Evolutionary conservation across 2,797 vertebrate species (phyloP).

Genomic region (Holocentrus rufus): DNA sequence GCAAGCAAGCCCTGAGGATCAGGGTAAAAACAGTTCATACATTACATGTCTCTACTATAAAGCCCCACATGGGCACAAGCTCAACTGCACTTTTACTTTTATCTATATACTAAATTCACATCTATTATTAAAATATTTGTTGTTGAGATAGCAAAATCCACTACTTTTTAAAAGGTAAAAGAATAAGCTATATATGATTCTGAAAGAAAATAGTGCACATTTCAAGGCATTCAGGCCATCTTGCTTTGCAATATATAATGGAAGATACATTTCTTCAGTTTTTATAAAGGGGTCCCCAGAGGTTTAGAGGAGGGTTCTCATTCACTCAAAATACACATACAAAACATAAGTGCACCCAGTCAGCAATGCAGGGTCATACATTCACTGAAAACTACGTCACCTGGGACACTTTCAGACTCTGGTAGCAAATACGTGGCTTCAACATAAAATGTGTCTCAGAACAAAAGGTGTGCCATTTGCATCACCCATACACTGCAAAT

Average conservation of each 20-base stretch:
- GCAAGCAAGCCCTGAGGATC: constrained; percentile 59
- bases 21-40: constrained; percentile 62
- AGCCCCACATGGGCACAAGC: constrained; percentile 55
- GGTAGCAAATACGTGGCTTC: constrained; percentile 16
- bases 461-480: constrained; percentile 20
- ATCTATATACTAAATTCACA: constrained; percentile 72
- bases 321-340: constrained; percentile 51
- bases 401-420: constrained; percentile 33
- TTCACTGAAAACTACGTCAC: constrained; percentile 62
- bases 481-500: not conserved
- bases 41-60: constrained; percentile 61
- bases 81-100: constrained; percentile 54
- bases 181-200: constrained; percentile 81
- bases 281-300: constrained; percentile 67
- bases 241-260: constrained; percentile 78
- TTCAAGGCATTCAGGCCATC: constrained; percentile 87
- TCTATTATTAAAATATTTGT: constrained; percentile 79
- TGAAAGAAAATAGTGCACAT: constrained; percentile 90
- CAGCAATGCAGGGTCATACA: constrained; percentile 66
- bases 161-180: constrained; percentile 78
- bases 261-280: constrained; percentile 82
- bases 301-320: constrained; percentile 62
- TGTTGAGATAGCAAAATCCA: constrained; percentile 79
- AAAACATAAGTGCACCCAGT: constrained; percentile 56
- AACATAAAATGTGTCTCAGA: constrained; percentile 15